Evolutionary conservation across 2,113 vertebrate genomes (phyloP), one percentile per base, ranked within the genome.

Genomic region (Atrichornis clamosus): DNA sequence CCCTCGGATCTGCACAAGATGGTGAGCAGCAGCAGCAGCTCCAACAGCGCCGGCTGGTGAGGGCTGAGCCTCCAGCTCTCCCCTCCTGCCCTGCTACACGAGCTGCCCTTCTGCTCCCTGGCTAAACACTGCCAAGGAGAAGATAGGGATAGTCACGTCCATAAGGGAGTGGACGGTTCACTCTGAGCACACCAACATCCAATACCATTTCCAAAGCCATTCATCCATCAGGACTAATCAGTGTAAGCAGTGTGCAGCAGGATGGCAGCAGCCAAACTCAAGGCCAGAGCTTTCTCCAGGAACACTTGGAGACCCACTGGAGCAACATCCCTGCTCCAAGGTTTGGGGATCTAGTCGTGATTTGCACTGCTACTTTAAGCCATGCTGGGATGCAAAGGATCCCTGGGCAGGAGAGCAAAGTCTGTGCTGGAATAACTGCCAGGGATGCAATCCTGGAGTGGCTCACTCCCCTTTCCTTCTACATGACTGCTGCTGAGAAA

Each of bases 11-110:
- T 27, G 59, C n/a, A 55, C 68, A 81, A 44, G 64, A 13, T 12
- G 24, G 58, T 27, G 80, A 91, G 10, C 15, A 58, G 85, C 65
- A 58, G 85, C 65, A 67, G 44, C 79, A 28, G 78, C 33, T 88
- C 82, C 56, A 26, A 26, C 49, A 1, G 3, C 5, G 2, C 16
- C 0, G 2, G 44, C 56, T 81, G 12, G 2, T 0, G 1, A 65
- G 32, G 70, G 56, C 47, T 46, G 39, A 58, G 55, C 12, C 2
- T 56, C n/a, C 76, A 23, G 30, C 46, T 46, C 47, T 44, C 59
- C 69, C 23, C 47, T 70, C 32, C 65, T 12, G 49, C 37, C 49
- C n/a, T 49, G 23, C 62, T 35, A 4, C 4, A 1, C 1, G 0
- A 49, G 19, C 69, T 42, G 26, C 58, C 42, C 42, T 24, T 9